Base-by-base conservation (phyloP, 2,113 vertebrate species). In the Gambusia affinis region DNA sequence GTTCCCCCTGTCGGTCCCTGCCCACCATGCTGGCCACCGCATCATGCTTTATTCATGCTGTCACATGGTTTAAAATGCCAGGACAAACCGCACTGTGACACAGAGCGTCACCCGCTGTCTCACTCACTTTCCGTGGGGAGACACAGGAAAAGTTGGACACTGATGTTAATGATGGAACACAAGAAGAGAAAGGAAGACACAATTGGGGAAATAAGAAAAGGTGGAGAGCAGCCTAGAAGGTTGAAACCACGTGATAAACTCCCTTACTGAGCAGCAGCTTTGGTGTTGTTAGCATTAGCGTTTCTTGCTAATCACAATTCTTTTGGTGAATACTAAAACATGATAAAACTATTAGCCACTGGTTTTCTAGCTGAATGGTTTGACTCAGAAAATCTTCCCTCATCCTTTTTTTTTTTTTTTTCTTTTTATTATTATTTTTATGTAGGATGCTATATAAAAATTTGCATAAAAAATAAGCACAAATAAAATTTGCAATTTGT, bases 1-100 rank as follows among this genome's bases (percentile, higher is more conserved):
- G 89, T 92, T 89, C 89, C 79, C 76, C 76, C 27, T 64, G 81
- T 88, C 87, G 60, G 62, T 65, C 65, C 39, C 85, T 91, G 71
- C 91, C 85, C 84, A 86, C 85, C 83, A 64, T 11, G 73, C 80
- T 80, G 76, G 60, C 77, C 8, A 72, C 86, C 68, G 65, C 91
- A 88, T 90, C 89, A 91, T 90, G 85, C 88, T 90, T 92, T 91
- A 91, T 92, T 93, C 90, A 93, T 91, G 29, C 63, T 60, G 88
- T 91, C 90, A 91, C 88, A 84, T 80, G 84, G 78, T 64, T 83
- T 76, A 37, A 84, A 87, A 81, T 27, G 79, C 84, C 70, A 33
- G 85, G 85, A 80, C 82, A 80, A 85, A 82, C 87, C 86, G 61
- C 85, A 85, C 67, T 17, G 74, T 75, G 85, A 81, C 86, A 87